Base-by-base conservation (phyloP, 2,888 invertebrate genomes). In the Heteromyza rotundicornis region DNA sequence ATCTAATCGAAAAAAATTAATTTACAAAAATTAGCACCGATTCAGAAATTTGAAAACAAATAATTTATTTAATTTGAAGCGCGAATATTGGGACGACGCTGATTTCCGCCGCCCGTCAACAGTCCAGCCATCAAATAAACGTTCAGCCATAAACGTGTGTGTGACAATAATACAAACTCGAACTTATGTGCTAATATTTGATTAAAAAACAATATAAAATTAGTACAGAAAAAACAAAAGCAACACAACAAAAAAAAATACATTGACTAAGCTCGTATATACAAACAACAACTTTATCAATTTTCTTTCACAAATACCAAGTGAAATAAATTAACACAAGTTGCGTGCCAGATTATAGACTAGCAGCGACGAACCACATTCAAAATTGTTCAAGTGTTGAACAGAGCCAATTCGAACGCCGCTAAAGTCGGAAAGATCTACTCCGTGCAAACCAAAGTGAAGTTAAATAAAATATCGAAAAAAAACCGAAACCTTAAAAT, bases 281-380 rank as follows among this genome's bases (percentile, higher is more conserved):
- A 22, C 12, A 50, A 50, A 50, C 40, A 36, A 22, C 36, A 51
- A 50, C 36, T 51, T 58, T 58, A 58, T 58, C 51, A 58, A 12
- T 22, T 23, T n/a, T n/a, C n/a, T n/a, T n/a, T 50, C 5, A 50
- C 50, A 51, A 50, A 51, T 22, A 50, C 56, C 16, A 40, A 40
- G 40, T n/a, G 5, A 40, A n/a, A 40, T n/a, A 40, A 40, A n/a
- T 40, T 40, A 40, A 40, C 14, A n/a, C 40, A 7, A 40, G 40
- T n/a, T 40, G 10, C 40, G n/a, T n/a, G 40, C 8, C 40, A 40
- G 40, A 40, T n/a, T 40, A 2, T n/a, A 14, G 8, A 40, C 40
- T 40, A 40, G 10, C 40, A 40, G 16, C 10, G 16, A 40, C 40
- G 3, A 40, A n/a, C 40, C 40, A 27, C 27, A 27, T 27, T 27